Base-by-base conservation (phyloP, 2,888 invertebrate genomes). In the Cotesia congregata region DNA sequence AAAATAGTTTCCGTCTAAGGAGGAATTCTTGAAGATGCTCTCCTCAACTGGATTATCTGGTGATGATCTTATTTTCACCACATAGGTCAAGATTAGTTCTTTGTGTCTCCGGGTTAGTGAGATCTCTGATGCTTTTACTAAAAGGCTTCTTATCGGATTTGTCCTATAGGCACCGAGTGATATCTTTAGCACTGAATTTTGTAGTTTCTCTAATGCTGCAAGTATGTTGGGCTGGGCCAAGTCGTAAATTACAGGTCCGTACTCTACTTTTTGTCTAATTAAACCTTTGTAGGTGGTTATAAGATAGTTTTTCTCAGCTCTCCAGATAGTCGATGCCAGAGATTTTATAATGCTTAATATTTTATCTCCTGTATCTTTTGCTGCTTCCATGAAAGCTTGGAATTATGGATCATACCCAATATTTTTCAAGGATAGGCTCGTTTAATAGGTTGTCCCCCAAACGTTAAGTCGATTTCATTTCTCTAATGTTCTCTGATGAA, bases 241-340 rank as follows among this genome's bases (percentile, higher is more conserved):
- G 40, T 69, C 64, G 64, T 79, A 77, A 1, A 77, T 12, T 61
- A 78, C 72, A 17, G 74, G 61, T 2, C 78, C 78, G 40, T 80
- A 80, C 39, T 80, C 79, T n/a, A 80, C 50, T 71, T 79, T 79
- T 15, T 76, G 41, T 40, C 78, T 60, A 30, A 80, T 77, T 5
- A 76, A 4, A 12, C 76, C 77, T 64, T 62, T 78, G 69, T 82
- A 81, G 9, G 78, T 76, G 71, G 4, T 70, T 69, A 15, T 77
- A 30, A 75, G 71, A 7, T 67, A 74, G 0, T 71, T 7, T 59
- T 64, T 59, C 38, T 73, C 68, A 0, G 77, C 77, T 17, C 77
- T 77, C 81, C 77, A 80, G 7, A 74, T 69, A 20, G 38, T 76
- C 15, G 75, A 77, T 6, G 78, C 60, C 6, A 81, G 69, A 5